phyloP scores from a whole-genome alignment of 92 coral and sea anemone genomes.

The Zoanthus sansibaricus region DNA sequence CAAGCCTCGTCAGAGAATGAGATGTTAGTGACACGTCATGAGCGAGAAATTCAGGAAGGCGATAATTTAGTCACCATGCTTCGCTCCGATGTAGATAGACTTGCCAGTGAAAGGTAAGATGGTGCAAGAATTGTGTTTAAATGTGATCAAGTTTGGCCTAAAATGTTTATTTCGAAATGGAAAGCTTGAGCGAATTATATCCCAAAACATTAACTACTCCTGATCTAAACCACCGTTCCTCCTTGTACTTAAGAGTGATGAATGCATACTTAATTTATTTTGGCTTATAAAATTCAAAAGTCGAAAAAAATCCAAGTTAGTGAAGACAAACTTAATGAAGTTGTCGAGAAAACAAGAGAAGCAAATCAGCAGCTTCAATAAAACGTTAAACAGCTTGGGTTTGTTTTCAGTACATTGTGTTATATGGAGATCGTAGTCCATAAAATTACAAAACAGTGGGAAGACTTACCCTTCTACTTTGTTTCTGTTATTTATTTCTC shows the following conservation, averaged over 20 bases:
- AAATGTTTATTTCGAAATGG: too few species aligned
- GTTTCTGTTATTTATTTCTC: too few species aligned
- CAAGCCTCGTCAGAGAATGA: slow-evolving; percentile 79
- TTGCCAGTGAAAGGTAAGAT: slow-evolving; percentile 88
- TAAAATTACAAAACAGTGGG: too few species aligned
- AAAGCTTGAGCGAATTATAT: too few species aligned
- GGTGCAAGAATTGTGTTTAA: neutral
- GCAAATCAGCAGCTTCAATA: slow-evolving; percentile 56
- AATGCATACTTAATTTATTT: too few species aligned
- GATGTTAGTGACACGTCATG: slow-evolving; percentile 80
- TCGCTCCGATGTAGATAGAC: slow-evolving; percentile 89
- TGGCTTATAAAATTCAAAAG: slow-evolving; percentile 51
- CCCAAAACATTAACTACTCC: too few species aligned
- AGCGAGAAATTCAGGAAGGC: slow-evolving; percentile 89
- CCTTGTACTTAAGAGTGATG: too few species aligned
- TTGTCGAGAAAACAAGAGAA: slow-evolving; percentile 70
- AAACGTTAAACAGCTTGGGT: slow-evolving; percentile 77
- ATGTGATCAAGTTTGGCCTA: neutral
- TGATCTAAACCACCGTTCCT: too few species aligned
- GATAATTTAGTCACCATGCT: slow-evolving; percentile 88
- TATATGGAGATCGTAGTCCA: too few species aligned
- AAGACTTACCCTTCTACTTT: too few species aligned
- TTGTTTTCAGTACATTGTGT: neutral
- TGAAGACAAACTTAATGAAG: slow-evolving; percentile 71
- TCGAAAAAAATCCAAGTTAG: slow-evolving; percentile 66